Conservation (phyloP, 2,888 invertebrate species). For the Tupiocoris notatus region DNA sequence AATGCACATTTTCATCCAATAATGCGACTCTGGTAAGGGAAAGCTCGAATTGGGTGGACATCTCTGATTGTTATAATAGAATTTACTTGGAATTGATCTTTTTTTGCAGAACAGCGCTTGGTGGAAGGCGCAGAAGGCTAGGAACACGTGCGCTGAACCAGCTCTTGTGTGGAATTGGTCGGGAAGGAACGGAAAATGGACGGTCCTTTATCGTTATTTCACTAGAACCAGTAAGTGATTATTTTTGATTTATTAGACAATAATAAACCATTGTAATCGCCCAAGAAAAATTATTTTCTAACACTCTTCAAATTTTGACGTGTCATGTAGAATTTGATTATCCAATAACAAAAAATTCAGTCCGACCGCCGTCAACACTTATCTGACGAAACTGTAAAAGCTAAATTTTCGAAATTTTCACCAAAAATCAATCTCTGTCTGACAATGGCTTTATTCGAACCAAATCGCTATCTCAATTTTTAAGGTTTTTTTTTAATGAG, state of each 20-base stretch:
- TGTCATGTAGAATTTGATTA: no score
- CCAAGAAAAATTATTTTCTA: background rate
- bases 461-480: no score
- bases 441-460: no score
- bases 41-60: background rate
- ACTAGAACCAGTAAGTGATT: background rate
- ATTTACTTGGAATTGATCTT: background rate
- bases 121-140: conserved; percentile 13
- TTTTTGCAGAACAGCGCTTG: conserved; percentile 6
- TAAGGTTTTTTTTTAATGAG: no score
- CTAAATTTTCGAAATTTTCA: no score
- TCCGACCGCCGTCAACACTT: no score
- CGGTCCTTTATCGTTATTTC: conserved; percentile 17
- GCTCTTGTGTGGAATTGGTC: conserved; percentile 7
- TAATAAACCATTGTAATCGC: background rate
- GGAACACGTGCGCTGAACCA: background rate
- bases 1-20: conserved; percentile 1
- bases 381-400: no score
- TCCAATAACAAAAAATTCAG: no score
- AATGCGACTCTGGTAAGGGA: conserved; percentile 10
- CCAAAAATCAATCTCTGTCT: no score
- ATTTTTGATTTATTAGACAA: no score
- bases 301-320: background rate
- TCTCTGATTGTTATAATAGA: background rate
- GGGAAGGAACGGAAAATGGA: conserved; percentile 27